Evolutionary conservation across 2,113 vertebrate species (phyloP), one percentile per base, ranked within the genome.

Genomic region (Merops nubicus): DNA sequence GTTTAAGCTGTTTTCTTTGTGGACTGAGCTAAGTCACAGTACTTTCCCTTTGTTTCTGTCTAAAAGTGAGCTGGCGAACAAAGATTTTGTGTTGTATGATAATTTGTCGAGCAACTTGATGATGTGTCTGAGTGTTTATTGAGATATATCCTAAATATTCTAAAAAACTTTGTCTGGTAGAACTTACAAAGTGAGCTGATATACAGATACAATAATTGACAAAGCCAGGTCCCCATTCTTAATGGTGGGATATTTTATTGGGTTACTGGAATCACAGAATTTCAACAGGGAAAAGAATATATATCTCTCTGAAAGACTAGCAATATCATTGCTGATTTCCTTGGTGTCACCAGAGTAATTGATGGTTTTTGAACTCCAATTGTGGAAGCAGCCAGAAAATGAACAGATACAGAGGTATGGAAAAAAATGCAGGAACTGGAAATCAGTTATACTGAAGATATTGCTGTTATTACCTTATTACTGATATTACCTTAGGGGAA

Each of bases 391-490:
- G 33, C 6, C 38, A 70, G 31, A 63, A 63, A 92, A 80, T 31
- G 4, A 97, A 64, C 64, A 94, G 60, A 60, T 92, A 73, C 7
- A 67, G 26, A 89, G 15, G 22, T 59, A n/a, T 54, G 23, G 73
- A 51, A 76, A 79, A 75, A 87, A 43, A 68, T 34, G 22, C 64
- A 96, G 64, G 42, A 94, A 62, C 50, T 43, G 33, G 68, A 96
- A 94, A 47, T 86, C 43, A 89, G 36, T 86, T 89, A 64, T 85
- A 70, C 77, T 91, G 93, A 94, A 88, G 36, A 45, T 74, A 75
- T 82, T 97, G 38, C 53, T 94, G 43, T 76, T 89, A 86, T 73
- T n/a, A n/a, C n/a, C n/a, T n/a, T n/a, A n/a, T n/a, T n/a, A n/a
- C n/a, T n/a, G n/a, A n/a, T n/a, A n/a, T n/a, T n/a, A n/a, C n/a